Base-by-base conservation (phyloP, 2,797 vertebrate genomes). In the Malurus leucopterus region DNA sequence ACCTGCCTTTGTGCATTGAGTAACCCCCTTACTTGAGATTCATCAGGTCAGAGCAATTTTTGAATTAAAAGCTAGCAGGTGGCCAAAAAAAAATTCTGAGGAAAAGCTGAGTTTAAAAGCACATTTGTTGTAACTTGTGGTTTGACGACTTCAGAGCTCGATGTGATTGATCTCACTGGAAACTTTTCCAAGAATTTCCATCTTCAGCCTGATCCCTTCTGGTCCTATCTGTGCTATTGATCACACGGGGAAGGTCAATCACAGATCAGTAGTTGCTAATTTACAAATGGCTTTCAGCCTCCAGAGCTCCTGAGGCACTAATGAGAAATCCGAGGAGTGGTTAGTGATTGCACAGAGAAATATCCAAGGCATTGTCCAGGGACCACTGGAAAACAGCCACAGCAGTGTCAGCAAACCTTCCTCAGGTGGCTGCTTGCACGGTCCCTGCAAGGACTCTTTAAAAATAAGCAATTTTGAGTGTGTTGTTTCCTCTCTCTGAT, bases 331-430 rank as follows among this genome's bases (percentile, higher is more conserved):
- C 3, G 3, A 54, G 32, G 32, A 26, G 40, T 40, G 41, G 49
- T 70, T 67, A 54, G 15, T 46, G 62, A 46, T 14, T 64, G 44
- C 59, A 4, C 26, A 23, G n/a, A 40, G 57, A 72, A 83, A 43
- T 32, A 47, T 6, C 54, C 40, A 17, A 32, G 47, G 53, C 30
- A 6, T n/a, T 43, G 27, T 16, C 17, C n/a, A 15, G 55, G 61
- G 75, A 26, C 15, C 11, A 0, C 0, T 21, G 38, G 36, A 21
- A 41, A 69, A 29, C n/a, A 34, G 15, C 50, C 7, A 2, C 1
- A 1, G 3, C 65, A 15, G 11, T 36, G 38, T 32, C 38, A 54
- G 24, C 4, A 20, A 41, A 16, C 26, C 30, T 43, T 73, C 74
- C 23, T 34, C 13, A 4, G 2, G 1, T 7, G 21, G 4, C 55